Evolutionary conservation across 2,797 vertebrate genomes (phyloP).

Genomic region (Enteromius paludinosus): DNA sequence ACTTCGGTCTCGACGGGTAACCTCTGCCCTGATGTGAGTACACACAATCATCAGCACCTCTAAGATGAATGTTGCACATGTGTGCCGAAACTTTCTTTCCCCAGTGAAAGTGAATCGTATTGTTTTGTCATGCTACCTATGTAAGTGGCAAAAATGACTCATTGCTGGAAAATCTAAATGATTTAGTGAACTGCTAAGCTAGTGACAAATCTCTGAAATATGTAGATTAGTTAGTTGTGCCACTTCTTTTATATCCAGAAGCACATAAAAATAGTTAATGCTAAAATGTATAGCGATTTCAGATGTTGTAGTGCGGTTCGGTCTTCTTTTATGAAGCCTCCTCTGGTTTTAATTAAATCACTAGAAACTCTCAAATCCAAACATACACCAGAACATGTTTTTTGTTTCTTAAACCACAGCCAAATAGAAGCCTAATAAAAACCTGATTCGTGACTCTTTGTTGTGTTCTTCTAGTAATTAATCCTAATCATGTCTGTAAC

Average conservation of each 20-base stretch:
- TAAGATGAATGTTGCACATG: conserved; percentile 59
- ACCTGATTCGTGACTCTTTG: not conserved
- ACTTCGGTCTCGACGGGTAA: conserved; percentile 98
- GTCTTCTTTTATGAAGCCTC: not conserved
- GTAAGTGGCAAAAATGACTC: too few species aligned
- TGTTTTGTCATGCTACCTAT: too few species aligned
- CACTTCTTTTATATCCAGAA: conserved; percentile 1
- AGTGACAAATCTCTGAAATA: not conserved
- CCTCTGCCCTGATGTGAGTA: conserved; percentile 93
- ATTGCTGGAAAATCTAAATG: too few species aligned
- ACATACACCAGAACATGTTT: not conserved
- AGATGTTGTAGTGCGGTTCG: not conserved
- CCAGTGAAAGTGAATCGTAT: too few species aligned
- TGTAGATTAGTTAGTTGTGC: not conserved
- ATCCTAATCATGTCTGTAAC: conserved; percentile 41
- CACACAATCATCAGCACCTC: conserved; percentile 7
- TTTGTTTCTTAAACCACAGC: conserved; percentile 27
- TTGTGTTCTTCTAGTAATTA: conserved; percentile 39
- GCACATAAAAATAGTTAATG: not conserved
- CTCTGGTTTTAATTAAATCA: conserved; percentile 39
- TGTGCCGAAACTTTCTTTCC: conserved; percentile 14
- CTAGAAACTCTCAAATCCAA: conserved; percentile 10
- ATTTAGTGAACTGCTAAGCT: not conserved
- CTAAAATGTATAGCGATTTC: not conserved
- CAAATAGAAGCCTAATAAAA: conserved; percentile 1